Percentiles rank a stretch among this genome's conserved stretches.
Evolutionary conservation across 2,797 vertebrate genomes (phyloP).

Genomic region (Coreius guichenoti): DNA sequence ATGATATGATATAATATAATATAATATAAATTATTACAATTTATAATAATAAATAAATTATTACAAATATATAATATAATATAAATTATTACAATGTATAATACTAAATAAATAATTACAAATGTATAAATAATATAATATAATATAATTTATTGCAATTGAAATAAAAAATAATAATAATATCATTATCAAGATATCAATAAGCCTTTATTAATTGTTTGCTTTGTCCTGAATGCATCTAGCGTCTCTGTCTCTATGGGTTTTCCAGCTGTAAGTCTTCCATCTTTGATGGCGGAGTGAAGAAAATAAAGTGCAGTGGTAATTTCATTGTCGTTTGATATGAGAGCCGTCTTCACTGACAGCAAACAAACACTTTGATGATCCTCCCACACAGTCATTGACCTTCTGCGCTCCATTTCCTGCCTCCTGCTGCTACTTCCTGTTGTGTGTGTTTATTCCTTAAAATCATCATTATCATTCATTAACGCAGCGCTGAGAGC

Average conservation of each 20-base stretch:
- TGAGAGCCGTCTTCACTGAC: neutral
- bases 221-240: no score
- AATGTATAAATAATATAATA: no score
- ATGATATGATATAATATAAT: neutral
- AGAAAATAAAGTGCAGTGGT: neutral
- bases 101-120: no score
- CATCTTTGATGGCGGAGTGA: neutral
- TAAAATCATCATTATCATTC: neutral
- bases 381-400: neutral
- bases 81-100: neutral
- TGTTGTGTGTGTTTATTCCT: slow-evolving; percentile 2
- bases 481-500: neutral
- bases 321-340: slow-evolving; percentile 6
- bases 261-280: neutral
- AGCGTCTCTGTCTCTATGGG: neutral
- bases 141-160: no score
- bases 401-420: neutral
- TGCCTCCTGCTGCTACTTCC: slow-evolving; percentile 18
- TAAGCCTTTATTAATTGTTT: neutral
- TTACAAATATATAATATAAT: no score
- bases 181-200: no score
- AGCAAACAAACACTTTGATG: neutral
- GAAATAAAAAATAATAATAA: neutral
- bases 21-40: neutral
- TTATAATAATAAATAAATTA: neutral